Evolutionary conservation across 1,140 invertebrate genomes (phyloP), one percentile per base, ranked within the genome.

Genomic region (Himalopsyche phryganea): DNA sequence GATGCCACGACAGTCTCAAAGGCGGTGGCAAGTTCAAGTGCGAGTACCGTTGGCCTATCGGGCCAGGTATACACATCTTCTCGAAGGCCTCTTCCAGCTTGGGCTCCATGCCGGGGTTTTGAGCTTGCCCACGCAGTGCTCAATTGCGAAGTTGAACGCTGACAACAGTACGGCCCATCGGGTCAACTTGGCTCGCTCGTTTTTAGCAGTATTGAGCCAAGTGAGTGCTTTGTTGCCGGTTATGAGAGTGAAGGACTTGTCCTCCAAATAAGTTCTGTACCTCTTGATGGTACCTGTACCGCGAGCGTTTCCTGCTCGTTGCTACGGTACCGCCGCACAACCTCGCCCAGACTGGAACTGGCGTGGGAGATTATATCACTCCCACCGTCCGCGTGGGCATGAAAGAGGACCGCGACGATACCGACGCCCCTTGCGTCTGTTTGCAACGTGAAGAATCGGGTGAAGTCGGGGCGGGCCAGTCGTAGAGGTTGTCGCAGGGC

Each of bases 91-190:
- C n/a, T n/a, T n/a, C n/a, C n/a, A n/a, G n/a, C n/a, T n/a, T n/a
- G n/a, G n/a, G n/a, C n/a, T n/a, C n/a, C n/a, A n/a, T n/a, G n/a
- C n/a, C n/a, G n/a, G n/a, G n/a, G n/a, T n/a, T n/a, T n/a, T n/a
- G n/a, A n/a, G n/a, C n/a, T n/a, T n/a, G n/a, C 50, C 50, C n/a
- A 41, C 19, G n/a, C 50, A 52, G 15, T 52, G 50, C 23, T 52
- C 19, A 7, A 52, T 1, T 4, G 19, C 18, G n/a, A 52, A 52
- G 6, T 52, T 23, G 11, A 52, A 52, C 19, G 32, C 50, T 28
- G 41, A 41, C 1, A 52, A 11, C 1, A 52, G 38, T 5, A 52
- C 11, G 1, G 50, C 50, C 50, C 50, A 52, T 10, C 50, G 15
- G 1, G 40, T 42, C n/a, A 52, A 9, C 17, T 52, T 52, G 1